Evolutionary conservation across 1,140 invertebrate genomes (phyloP).

Genomic region (Ladona fulva): DNA sequence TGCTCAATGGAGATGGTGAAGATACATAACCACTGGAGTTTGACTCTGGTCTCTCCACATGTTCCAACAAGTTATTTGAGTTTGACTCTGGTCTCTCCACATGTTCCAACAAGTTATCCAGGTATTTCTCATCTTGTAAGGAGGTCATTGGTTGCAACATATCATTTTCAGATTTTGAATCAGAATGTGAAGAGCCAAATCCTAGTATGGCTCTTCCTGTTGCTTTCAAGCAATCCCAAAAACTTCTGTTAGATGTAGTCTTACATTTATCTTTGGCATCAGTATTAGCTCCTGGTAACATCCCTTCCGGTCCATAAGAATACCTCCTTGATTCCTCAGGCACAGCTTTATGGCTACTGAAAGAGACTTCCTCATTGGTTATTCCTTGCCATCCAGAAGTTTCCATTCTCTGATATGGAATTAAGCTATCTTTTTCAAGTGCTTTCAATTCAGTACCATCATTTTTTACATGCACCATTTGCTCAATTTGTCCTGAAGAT

Average conservation of each 20-base stretch:
- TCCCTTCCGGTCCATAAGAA: too few species aligned
- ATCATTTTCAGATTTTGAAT: neutral
- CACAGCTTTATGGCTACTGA: too few species aligned
- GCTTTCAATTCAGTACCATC: neutral
- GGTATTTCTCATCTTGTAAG: neutral
- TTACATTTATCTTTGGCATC: neutral
- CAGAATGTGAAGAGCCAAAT: neutral
- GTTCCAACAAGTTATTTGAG: neutral
- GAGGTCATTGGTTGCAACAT: neutral
- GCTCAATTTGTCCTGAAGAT: neutral
- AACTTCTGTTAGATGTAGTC: neutral
- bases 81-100: neutral
- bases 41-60: neutral
- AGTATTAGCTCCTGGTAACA: neutral
- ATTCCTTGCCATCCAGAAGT: neutral
- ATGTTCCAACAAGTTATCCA: neutral
- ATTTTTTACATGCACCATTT: neutral
- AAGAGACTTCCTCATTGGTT: neutral
- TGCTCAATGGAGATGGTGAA: neutral
- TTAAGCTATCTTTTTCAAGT: neutral
- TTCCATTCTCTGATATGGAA: neutral
- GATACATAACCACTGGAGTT: neutral
- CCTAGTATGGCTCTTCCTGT: neutral
- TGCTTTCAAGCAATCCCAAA: neutral
- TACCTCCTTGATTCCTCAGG: too few species aligned